Evolutionary conservation across 2,113 vertebrate species (phyloP).

Genomic region (Epinephelus cyanopodus): DNA sequence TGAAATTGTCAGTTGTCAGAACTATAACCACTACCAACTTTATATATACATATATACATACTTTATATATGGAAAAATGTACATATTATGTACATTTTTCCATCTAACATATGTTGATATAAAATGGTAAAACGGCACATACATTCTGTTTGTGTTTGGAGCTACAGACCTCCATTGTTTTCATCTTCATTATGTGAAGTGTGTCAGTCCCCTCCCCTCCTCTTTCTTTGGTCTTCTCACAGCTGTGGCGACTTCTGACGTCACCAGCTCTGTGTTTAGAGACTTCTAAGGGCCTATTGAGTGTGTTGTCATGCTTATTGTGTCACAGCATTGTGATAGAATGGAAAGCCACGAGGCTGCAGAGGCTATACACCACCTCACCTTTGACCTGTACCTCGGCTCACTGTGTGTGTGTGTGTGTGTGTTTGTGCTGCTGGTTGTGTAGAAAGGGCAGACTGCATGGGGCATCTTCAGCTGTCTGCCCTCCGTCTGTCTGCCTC

Average conservation of each 20-base stretch:
- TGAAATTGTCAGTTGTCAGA: neutral
- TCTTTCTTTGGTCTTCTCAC: conserved; percentile 17
- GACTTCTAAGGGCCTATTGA: conserved; percentile 36
- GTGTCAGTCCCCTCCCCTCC: conserved; percentile 14
- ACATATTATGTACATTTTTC: neutral
- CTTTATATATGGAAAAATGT: too few relatives aligned
- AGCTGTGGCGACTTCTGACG: conserved; percentile 55
- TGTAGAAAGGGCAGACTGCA: conserved; percentile 38
- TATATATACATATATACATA: too few relatives aligned
- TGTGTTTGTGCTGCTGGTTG: conserved; percentile 41
- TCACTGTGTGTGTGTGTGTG: conserved; percentile 20
- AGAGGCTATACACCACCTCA: conserved; percentile 50
- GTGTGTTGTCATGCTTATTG: conserved; percentile 64
- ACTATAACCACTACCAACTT: neutral
- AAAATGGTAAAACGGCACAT: neutral
- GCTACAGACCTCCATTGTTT: neutral
- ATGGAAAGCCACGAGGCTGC: conserved; percentile 67
- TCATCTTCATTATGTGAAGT: conserved; percentile 12
- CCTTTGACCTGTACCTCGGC: conserved; percentile 76
- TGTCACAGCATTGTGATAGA: conserved; percentile 61
- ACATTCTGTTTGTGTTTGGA: neutral
- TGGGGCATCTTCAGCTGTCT: conserved; percentile 66
- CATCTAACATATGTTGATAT: neutral
- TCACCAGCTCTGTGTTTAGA: conserved; percentile 54
- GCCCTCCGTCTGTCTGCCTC: conserved; percentile 53